Evolutionary conservation across 2,113 vertebrate genomes (phyloP), one percentile per base, ranked within the genome.

Genomic region (Anthoscopus minutus): DNA sequence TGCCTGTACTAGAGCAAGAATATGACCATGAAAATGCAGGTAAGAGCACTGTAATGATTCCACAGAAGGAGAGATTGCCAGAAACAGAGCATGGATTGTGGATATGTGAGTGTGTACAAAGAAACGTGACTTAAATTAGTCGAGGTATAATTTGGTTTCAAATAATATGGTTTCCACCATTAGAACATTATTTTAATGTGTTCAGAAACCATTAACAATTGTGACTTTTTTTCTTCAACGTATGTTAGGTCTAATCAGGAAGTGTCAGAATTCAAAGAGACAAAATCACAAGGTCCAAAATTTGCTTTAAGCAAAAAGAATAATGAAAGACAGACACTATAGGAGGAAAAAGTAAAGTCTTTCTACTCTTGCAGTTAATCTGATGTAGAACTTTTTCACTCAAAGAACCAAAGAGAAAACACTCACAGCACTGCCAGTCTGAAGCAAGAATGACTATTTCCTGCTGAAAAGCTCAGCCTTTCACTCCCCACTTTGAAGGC

Each of bases 381-480:
- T 60, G 51, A 45, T 78, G 23, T 8, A 38, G 74, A 72, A 91
- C 13, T 81, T 89, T 64, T 81, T 66, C 73, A 83, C 48, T 92
- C 51, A 79, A 11, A 86, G 78, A 65, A 93, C 73, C 66, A 93
- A 87, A 86, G 42, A 95, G 24, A 69, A 88, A 74, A 44, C 16
- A 69, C n/a, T 61, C 35, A 12, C 27, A 62, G 56, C 40, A 72
- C 27, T 64, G 23, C 17, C 65, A 95, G 33, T 61, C 28, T 78
- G 38, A 96, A 44, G 28, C 8, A 90, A 84, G 42, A 96, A 90
- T 28, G 11, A 48, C 23, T 76, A 84, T 47, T 93, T 93, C 64
- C 64, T 56, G 58, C 53, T 93, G 66, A 70, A 94, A 88, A 91
- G 24, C 40, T 93, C 71, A 61, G 40, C n/a, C 76, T 70, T 91